Base-by-base conservation (phyloP, 30 jellyfish, hydroid and myxozoan genomes). In the Sanderia malayensis region DNA sequence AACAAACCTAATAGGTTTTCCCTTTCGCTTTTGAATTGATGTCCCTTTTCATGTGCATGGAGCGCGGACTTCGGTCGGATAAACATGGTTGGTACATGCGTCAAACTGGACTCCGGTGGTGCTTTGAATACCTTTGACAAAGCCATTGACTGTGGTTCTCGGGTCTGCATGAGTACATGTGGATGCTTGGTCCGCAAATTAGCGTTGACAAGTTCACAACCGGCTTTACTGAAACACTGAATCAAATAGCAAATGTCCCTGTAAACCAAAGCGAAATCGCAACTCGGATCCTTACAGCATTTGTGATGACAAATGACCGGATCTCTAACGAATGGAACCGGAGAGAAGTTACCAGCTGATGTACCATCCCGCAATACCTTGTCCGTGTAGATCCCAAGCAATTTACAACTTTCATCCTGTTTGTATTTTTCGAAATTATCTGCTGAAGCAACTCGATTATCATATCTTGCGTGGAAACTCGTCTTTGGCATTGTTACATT, bases 221-320 rank as follows among this genome's bases (percentile, higher is more conserved):
- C 68, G 0, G 46, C 44, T 24, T 55, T 74, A 21, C 73, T 45
- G 70, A 72, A 67, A 41, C 99, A 92, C 55, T 92, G 85, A 11
- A 92, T 81, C 44, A 73, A 70, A 44, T 84, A 92, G 59, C 99
- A 92, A 58, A 84, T 84, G 22, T 74, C 91, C 22, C 82, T 66
- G 55, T 84, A 83, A 47, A 71, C 72, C 95, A 92, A 44, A 13
- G 99, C 99, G 59, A 79, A 81, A 49, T 84, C 74, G 74, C 99
- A 92, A 47, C 88, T 67, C 15, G 28, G 44, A 18, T 55, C 46
- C 57, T 62, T 59, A 70, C 99, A 92, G 76, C 99, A 92, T 57
- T 82, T 64, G 22, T 62, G 61, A 31, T 74, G 94, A 63, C 97
- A 89, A 62, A 75, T 93, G 15, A 79, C 95, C 21, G 85, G 80